Percentiles rank a stretch among this genome's conserved stretches.
phyloP scores from a whole-genome alignment of 2,797 vertebrate genomes.

The Tachyglossus aculeatus region DNA sequence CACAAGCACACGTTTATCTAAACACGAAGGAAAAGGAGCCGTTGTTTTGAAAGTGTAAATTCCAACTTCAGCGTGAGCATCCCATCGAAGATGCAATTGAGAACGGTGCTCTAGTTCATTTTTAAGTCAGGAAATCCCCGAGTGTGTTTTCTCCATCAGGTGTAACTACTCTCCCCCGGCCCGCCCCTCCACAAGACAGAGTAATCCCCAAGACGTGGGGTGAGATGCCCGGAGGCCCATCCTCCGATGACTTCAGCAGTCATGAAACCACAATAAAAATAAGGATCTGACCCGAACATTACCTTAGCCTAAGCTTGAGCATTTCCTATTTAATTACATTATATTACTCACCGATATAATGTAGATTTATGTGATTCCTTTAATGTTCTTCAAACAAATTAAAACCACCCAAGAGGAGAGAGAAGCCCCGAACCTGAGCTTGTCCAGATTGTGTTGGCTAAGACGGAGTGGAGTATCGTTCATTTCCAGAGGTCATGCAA shows the following conservation, averaged over 20 bases:
- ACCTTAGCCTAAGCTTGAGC: slow-evolving; percentile 53
- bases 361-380: slow-evolving; percentile 62
- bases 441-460: slow-evolving; percentile 52
- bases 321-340: slow-evolving; percentile 62
- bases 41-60: too few relatives aligned
- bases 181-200: too few relatives aligned
- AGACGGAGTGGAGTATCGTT: slow-evolving; percentile 40
- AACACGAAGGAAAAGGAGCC: too few relatives aligned
- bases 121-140: too few relatives aligned
- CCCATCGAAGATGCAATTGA: too few relatives aligned
- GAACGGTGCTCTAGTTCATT: too few relatives aligned
- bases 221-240: slow-evolving; percentile 51
- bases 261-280: slow-evolving; percentile 41
- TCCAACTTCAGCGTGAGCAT: too few relatives aligned
- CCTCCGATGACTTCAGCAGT: slow-evolving; percentile 30
- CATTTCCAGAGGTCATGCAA: slow-evolving; percentile 22
- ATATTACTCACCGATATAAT: slow-evolving; percentile 52
- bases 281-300: slow-evolving; percentile 31
- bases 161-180: too few relatives aligned
- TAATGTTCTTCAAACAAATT: slow-evolving; percentile 58
- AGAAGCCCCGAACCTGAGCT: slow-evolving; percentile 42
- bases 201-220: too few relatives aligned
- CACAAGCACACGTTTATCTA: too few relatives aligned
- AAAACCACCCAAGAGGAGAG: slow-evolving; percentile 51
- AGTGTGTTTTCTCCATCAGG: too few relatives aligned